phyloP scores from a whole-genome alignment of 2,888 invertebrate species.

The Bugulina stolonifera region DNA sequence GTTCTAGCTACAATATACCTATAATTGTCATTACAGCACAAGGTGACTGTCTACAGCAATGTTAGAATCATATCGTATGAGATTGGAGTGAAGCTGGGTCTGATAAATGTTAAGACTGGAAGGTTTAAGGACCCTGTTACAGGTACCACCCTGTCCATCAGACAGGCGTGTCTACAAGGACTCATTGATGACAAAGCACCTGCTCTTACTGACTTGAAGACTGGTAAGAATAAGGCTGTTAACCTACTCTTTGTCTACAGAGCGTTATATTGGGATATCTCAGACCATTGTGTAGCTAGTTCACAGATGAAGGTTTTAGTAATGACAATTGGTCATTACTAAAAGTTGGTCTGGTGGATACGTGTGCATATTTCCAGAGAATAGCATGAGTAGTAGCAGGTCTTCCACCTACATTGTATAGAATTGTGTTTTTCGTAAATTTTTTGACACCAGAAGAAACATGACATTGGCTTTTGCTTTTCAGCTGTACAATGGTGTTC shows the following conservation, averaged over 20 bases:
- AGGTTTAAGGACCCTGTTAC: slow-evolving; percentile 71
- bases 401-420: too few relatives aligned
- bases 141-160: slow-evolving; percentile 71
- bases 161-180: slow-evolving; percentile 57
- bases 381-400: too few relatives aligned
- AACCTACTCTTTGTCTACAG: neutral
- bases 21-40: slow-evolving; percentile 6
- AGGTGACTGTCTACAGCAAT: slow-evolving; percentile 11
- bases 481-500: too few relatives aligned
- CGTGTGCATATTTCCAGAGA: too few relatives aligned
- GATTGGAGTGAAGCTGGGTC: slow-evolving; percentile 56
- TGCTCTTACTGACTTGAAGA: slow-evolving; percentile 59
- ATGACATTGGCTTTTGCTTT: too few relatives aligned
- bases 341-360: too few relatives aligned
- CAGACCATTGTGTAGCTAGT: too few relatives aligned
- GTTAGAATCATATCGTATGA: slow-evolving; percentile 53
- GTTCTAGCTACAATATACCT: neutral
- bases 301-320: too few relatives aligned
- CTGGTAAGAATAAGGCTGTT: slow-evolving; percentile 30
- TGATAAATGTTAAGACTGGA: slow-evolving; percentile 72
- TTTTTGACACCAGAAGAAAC: too few relatives aligned
- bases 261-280: too few relatives aligned
- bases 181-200: slow-evolving; percentile 49
- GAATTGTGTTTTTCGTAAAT: too few relatives aligned
- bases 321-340: too few relatives aligned